These are phyloP conservation scores for Micrasema minimum DNA, from an alignment of 1,140 invertebrate genomes.

Conservation along the genomic window DNA sequence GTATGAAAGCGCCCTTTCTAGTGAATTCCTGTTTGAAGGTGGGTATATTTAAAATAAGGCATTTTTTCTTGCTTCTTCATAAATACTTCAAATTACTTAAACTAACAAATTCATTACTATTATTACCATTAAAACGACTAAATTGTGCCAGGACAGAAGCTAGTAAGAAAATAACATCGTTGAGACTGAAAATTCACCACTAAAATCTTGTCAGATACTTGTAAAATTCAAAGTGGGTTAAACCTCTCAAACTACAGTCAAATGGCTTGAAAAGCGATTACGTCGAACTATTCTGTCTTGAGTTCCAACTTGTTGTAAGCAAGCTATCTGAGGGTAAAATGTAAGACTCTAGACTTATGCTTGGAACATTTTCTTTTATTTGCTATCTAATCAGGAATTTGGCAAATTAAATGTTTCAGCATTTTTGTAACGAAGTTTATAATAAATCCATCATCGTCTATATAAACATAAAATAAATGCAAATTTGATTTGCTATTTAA, in stretches of 20 bases:
- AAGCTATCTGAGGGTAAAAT: background rate
- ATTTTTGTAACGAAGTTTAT: background rate
- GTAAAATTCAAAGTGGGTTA: conserved; percentile 26
- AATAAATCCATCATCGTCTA: too few relatives aligned
- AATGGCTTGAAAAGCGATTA: conserved; percentile 24
- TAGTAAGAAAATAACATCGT: background rate
- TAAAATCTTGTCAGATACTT: conserved; percentile 12
- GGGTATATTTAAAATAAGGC: too few relatives aligned
- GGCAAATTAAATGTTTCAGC: background rate
- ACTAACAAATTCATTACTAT: too few relatives aligned
- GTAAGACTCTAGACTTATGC: too few relatives aligned
- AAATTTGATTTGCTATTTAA: too few relatives aligned
- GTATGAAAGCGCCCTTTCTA: too few relatives aligned
- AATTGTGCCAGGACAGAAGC: background rate
- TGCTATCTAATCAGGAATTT: background rate
- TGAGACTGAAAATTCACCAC: background rate
- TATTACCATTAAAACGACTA: background rate
- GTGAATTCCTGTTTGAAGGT: too few relatives aligned
- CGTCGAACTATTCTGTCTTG: conserved; percentile 1
- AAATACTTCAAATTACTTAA: too few relatives aligned
- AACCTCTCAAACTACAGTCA: conserved; percentile 22
- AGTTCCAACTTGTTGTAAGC: background rate
- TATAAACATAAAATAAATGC: too few relatives aligned
- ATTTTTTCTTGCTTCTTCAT: too few relatives aligned
- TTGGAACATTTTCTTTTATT: background rate